Evolutionary conservation across 2,888 invertebrate genomes (phyloP).

Genomic region (Stenolophus ochropezus): DNA sequence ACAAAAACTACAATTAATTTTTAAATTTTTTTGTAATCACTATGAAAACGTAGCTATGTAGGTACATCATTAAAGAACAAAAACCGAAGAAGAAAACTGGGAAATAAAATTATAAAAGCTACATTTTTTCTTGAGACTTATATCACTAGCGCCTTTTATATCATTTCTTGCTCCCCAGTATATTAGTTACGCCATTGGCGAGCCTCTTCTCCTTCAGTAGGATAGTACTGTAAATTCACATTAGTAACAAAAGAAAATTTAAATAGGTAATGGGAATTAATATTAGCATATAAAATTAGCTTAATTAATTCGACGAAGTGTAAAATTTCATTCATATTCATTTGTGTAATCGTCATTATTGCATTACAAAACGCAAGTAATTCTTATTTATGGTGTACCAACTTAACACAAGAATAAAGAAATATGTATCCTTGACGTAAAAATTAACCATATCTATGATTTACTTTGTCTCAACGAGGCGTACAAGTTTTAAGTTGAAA

Average conservation of each 20-base stretch:
- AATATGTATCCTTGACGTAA: constrained; percentile 16
- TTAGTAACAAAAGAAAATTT: neutral
- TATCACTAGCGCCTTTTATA: too few relatives aligned
- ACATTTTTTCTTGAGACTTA: too few relatives aligned
- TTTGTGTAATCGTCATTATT: constrained; percentile 11
- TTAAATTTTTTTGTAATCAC: too few relatives aligned
- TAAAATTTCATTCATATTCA: constrained; percentile 1
- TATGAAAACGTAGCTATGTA: too few relatives aligned
- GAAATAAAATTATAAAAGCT: too few relatives aligned
- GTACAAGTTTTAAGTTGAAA: constrained; percentile 1
- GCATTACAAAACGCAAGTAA: neutral
- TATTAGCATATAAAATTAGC: neutral
- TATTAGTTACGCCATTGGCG: too few relatives aligned
- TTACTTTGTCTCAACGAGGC: constrained; percentile 1
- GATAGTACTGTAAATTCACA: neutral
- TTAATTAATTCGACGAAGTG: neutral
- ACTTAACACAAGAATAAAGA: constrained; percentile 25
- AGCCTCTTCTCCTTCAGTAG: too few relatives aligned
- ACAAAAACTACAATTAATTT: too few relatives aligned
- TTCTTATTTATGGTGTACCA: neutral
- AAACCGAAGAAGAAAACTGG: too few relatives aligned
- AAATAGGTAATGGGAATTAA: neutral
- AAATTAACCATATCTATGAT: neutral
- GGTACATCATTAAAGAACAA: too few relatives aligned
- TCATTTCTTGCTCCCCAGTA: too few relatives aligned